Conservation (phyloP, 2,797 vertebrate genomes). For the Sebastes reedi region DNA sequence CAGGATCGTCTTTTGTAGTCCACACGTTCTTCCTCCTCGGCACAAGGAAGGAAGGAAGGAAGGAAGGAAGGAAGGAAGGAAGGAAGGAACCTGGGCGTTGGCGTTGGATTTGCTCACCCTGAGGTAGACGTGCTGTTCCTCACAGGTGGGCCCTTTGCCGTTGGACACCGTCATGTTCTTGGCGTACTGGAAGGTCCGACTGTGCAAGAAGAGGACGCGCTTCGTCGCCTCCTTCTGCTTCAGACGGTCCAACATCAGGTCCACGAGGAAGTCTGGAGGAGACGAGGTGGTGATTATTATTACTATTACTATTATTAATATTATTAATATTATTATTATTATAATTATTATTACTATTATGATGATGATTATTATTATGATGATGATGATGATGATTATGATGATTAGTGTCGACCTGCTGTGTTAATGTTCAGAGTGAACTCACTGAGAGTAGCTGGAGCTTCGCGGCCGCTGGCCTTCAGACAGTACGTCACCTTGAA, state of each 20-base stretch:
- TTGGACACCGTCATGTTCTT: conserved; percentile 90
- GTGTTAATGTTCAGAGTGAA: neutral
- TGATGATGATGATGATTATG: no score
- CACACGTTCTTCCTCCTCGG: no score
- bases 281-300: no score
- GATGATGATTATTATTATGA: rapidly evolving
- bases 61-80: no score
- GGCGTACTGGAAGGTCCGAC: conserved; percentile 81
- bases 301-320: no score
- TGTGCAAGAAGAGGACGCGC: conserved; percentile 91
- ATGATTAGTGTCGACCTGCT: no score
- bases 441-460: conserved; percentile 86
- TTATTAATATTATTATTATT: no score
- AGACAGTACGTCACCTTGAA: conserved; percentile 94
- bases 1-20: no score
- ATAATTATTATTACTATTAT: no score
- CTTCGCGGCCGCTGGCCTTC: conserved; percentile 86
- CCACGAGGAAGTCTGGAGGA: conserved; percentile 88
- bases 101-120: conserved; percentile 78
- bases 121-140: conserved; percentile 90
- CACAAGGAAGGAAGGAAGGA: no score
- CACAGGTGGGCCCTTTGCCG: conserved; percentile 82
- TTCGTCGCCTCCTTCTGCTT: conserved; percentile 95
- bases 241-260: conserved; percentile 92
- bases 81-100: no score